Base-by-base conservation (phyloP, 2,113 vertebrate species). In the Notothenia rossii region DNA sequence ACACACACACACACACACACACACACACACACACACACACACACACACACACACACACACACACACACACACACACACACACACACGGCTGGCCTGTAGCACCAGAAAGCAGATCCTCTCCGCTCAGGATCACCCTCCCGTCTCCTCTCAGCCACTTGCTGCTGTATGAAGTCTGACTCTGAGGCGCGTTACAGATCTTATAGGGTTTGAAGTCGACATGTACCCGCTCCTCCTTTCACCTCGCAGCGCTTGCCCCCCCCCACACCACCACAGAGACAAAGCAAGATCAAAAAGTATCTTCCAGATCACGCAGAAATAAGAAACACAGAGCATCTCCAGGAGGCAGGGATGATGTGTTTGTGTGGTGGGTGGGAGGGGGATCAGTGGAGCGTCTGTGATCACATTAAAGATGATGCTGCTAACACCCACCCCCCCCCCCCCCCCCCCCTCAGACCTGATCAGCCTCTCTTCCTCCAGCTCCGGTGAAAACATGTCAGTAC, bases 181-280 rank as follows among this genome's bases (percentile, higher is more conserved):
- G 82, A 91, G 88, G 89, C 86, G 40, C 1, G 20, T 62, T 10
- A 2, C 76, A 92, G 86, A 92, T 92, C 85, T 91, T 89, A 94
- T 72, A 29, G 49, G 84, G 70, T 89, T 86, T 90, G 89, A 92
- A 92, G 92, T 89, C 2, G 70, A 66, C 85, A 43, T 82, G 55
- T 43, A 86, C 83, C 89, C 86, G 75, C 89, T 82, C 81, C 81
- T 86, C 73, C 46, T 54, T 85, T 90, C 77, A 80, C 88, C 91
- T 92, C 83, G 2, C 0, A 93, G 93, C 81, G 40, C 61, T 88
- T 73, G 46, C 40, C 4, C 29, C 51, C 60, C 22, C 60, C 22
- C 29, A 22, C 29, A 2, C 25, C 25, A 29, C 29, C 29, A 66
- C 54, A 11, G 61, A 82, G 83, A 79, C 76, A 83, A 46, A 50